Conservation (phyloP, 2,797 vertebrate species). For the Valencia hispanica region DNA sequence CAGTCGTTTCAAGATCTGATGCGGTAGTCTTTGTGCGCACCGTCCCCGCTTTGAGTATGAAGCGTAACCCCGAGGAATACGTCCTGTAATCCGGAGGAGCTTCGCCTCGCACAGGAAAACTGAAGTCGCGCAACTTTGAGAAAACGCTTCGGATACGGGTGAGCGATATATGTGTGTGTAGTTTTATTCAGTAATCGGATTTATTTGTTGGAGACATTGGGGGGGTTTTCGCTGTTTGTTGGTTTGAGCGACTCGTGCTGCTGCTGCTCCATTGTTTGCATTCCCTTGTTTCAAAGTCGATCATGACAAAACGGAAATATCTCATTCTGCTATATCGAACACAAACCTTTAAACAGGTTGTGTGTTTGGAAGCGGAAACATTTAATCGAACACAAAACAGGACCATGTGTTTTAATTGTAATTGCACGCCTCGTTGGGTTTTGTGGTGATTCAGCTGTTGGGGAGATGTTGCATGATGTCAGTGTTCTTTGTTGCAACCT, state of each 20-base stretch:
- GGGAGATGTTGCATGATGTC: slow-evolving; percentile 78
- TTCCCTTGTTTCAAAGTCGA: slow-evolving; percentile 59
- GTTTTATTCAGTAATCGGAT: slow-evolving; percentile 13
- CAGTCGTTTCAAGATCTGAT: slow-evolving; percentile 83
- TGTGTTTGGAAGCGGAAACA: not conserved
- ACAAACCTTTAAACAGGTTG: not conserved
- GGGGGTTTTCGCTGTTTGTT: slow-evolving; percentile 23
- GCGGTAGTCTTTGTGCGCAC: slow-evolving; percentile 79
- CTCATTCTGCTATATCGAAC: not conserved
- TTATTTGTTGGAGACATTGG: slow-evolving; percentile 47
- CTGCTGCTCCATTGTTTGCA: slow-evolving; percentile 81
- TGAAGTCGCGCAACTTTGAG: slow-evolving; percentile 78
- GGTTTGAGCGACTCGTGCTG: slow-evolving; percentile 60
- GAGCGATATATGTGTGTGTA: slow-evolving; percentile 50
- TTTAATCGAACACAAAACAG: not conserved
- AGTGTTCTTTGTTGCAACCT: slow-evolving; percentile 81
- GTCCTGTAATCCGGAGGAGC: slow-evolving; percentile 67
- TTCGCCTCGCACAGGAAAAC: slow-evolving; percentile 39
- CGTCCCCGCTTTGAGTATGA: slow-evolving; percentile 77
- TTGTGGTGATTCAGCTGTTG: slow-evolving; percentile 73
- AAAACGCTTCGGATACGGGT: slow-evolving; percentile 72
- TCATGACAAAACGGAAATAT: slow-evolving; percentile 11
- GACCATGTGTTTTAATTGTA: slow-evolving; percentile 33
- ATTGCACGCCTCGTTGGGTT: slow-evolving; percentile 39
- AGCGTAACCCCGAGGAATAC: slow-evolving; percentile 78